Conservation (phyloP, 1,140 invertebrate species). For the Aphelenchoides fujianensis region DNA sequence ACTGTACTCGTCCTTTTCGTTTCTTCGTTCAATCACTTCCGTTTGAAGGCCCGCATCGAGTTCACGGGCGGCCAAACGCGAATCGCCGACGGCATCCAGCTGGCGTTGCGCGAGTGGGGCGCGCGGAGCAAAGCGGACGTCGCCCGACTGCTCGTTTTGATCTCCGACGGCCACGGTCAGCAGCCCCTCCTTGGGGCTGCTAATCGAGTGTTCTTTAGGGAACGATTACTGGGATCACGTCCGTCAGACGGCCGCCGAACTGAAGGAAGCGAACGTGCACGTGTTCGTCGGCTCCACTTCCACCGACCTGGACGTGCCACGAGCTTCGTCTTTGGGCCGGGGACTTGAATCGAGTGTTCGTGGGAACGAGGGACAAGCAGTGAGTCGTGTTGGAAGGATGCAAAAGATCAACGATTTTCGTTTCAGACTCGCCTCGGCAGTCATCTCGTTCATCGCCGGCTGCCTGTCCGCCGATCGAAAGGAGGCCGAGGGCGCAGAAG, state of each 20-base stretch:
- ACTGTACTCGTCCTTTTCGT: too few relatives aligned
- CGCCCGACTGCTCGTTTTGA: slow-evolving; percentile 31
- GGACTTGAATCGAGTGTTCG: slow-evolving; percentile 28
- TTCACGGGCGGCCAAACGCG: slow-evolving; percentile 35
- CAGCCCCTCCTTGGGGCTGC: not conserved
- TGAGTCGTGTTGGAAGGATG: too few relatives aligned
- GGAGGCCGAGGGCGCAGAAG: not conserved
- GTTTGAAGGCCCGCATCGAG: not conserved
- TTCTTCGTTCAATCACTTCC: not conserved
- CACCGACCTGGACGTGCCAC: slow-evolving; percentile 10
- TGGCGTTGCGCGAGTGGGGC: slow-evolving; percentile 28
- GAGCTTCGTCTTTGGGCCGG: slow-evolving; percentile 36
- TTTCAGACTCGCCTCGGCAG: not conserved
- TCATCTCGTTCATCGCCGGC: not conserved
- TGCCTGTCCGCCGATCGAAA: not conserved
- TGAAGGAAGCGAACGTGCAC: slow-evolving; percentile 19
- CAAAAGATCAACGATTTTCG: not conserved
- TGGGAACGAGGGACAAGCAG: slow-evolving; percentile 23
- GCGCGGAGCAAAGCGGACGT: slow-evolving; percentile 21
- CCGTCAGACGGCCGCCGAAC: slow-evolving; percentile 24
- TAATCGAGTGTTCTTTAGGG: not conserved
- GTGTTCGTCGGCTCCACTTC: slow-evolving; percentile 21
- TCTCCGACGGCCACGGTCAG: slow-evolving; percentile 36
- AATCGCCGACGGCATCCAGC: slow-evolving; percentile 34
- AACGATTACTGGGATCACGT: slow-evolving; percentile 42